Conservation (phyloP, 2,797 vertebrate species). For the Saguinus oedipus region DNA sequence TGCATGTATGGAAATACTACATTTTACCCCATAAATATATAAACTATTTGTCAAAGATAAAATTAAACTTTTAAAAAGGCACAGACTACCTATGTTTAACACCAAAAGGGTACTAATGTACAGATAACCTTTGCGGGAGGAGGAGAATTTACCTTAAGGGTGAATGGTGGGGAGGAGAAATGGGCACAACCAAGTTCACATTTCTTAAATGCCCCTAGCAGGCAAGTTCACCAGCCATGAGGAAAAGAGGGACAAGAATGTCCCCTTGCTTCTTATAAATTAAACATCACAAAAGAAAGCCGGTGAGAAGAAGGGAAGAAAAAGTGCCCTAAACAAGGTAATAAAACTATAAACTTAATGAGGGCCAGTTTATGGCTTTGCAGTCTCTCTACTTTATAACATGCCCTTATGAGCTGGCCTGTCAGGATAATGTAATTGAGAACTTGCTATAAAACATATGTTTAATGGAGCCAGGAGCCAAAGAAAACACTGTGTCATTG, state of each 20-base stretch:
- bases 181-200: not conserved
- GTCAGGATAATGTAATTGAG: constrained; percentile 82
- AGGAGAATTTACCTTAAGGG: not conserved
- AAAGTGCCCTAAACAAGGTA: constrained; percentile 83
- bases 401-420: constrained; percentile 79
- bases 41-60: not conserved
- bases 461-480: constrained; percentile 86
- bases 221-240: not conserved
- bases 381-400: constrained; percentile 79
- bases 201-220: not conserved
- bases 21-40: not conserved
- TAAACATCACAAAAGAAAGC: constrained; percentile 63
- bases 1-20: not conserved
- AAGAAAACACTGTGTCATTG: constrained; percentile 87
- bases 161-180: not conserved
- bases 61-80: not conserved
- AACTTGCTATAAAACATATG: constrained; percentile 84
- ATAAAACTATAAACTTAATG: constrained; percentile 86
- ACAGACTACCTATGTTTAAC: not conserved
- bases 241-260: not conserved
- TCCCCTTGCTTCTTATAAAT: constrained; percentile 71
- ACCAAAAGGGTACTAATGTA: not conserved
- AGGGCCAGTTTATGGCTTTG: constrained; percentile 81
- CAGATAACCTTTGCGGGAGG: not conserved
- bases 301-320: constrained; percentile 75